Evolutionary conservation across 1,140 invertebrate genomes (phyloP), one percentile per base, ranked within the genome.

Genomic region (Zaprionus ghesquierei): DNA sequence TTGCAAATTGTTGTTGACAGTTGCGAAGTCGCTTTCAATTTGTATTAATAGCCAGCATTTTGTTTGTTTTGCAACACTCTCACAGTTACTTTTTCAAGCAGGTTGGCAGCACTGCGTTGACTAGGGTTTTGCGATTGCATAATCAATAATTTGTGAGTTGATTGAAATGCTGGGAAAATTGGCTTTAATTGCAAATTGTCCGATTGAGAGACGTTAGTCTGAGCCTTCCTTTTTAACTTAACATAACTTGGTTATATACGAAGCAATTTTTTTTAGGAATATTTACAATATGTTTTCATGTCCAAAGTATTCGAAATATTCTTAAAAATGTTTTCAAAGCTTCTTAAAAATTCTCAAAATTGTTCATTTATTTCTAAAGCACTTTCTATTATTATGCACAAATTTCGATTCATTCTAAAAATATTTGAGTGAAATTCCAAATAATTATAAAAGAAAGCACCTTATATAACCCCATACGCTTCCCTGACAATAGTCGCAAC

Each of bases 1-100:
- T 65, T 44, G 74, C 69, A 81, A 85, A 85, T 84, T 72, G 64
- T 66, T 86, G 76, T 72, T 78, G 81, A 87, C 81, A 78, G 75
- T 65, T 49, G 27, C 22, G 44, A 64, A 60, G 9, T 18, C 44
- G 35, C 55, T 20, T 56, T 75, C 68, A 85, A 81, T 85, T 86
- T 75, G 70, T 86, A 70, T 81, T 70, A 69, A 81, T 69, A 41
- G 64, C 25, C 38, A 44, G 59, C 31, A 60, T n/a, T 63, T 25
- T 69, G 59, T 69, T 72, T 63, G 62, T 68, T 69, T 81, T 41
- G 53, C 49, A 33, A 35, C 31, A 41, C 55, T 33, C 41, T 38
- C 25, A 27, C 15, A 51, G 38, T 25, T 54, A 29, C 35, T 29
- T 64, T n/a, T 53, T 53, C 35, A 18, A 38, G 33, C 15, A 38